These are phyloP conservation scores for Sinopyrophorus schimmeli DNA, from an alignment of 2,888 invertebrate genomes.

Conservation along the genomic window DNA sequence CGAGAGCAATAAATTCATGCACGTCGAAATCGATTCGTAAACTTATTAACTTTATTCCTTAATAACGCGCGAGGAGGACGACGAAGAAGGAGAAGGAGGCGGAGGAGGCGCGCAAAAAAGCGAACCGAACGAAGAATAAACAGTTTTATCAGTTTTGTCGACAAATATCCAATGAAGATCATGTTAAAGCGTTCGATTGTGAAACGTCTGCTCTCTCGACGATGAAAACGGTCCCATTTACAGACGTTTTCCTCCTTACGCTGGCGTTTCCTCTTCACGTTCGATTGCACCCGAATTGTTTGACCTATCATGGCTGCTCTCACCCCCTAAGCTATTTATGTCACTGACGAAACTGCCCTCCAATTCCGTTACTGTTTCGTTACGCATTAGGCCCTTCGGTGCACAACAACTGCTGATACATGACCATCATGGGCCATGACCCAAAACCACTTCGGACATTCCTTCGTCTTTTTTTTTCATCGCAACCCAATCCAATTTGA, in stretches of 20 bases:
- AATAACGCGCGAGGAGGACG: neutral
- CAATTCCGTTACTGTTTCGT: conserved; percentile 37
- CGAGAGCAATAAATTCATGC: conserved; percentile 11
- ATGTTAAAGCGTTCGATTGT: conserved; percentile 42
- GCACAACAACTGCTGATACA: conserved; percentile 44
- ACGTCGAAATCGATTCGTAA: conserved; percentile 11
- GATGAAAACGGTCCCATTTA: conserved; percentile 53
- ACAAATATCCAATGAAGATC: conserved; percentile 36
- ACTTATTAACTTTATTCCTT: conserved; percentile 8
- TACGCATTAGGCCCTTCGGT: conserved; percentile 47
- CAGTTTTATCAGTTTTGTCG: conserved; percentile 31
- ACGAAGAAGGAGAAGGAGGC: conserved; percentile 1
- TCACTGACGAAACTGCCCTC: conserved; percentile 47
- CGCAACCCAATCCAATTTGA: too few species aligned
- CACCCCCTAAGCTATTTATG: conserved; percentile 45
- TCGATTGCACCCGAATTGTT: conserved; percentile 56
- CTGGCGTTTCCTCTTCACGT: conserved; percentile 56
- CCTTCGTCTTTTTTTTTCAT: too few species aligned
- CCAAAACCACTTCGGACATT: too few species aligned
- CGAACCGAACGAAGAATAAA: conserved; percentile 24
- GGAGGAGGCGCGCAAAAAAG: conserved; percentile 17
- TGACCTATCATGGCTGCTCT: conserved; percentile 52
- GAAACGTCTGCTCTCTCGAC: conserved; percentile 43
- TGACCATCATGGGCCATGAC: too few species aligned
- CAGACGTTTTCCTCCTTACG: conserved; percentile 56